These are phyloP conservation scores for Rhagonycha lutea DNA, from an alignment of 2,888 invertebrate genomes.

Conservation along the genomic window DNA sequence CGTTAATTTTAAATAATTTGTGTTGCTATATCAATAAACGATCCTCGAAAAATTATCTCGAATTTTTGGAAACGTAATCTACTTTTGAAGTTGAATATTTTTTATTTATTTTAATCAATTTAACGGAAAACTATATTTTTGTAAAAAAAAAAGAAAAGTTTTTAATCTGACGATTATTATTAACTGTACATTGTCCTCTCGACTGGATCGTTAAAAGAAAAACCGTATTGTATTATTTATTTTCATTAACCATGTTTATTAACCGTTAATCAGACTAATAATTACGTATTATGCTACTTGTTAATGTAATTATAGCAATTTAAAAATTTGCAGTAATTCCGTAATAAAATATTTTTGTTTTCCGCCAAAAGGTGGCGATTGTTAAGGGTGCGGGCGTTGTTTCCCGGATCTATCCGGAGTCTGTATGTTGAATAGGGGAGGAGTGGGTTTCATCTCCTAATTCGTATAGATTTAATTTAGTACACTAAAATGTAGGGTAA, in stretches of 20 bases:
- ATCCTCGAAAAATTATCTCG: background rate
- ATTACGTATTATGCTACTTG: background rate
- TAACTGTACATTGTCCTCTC: constrained; percentile 2
- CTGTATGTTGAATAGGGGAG: constrained; percentile 4
- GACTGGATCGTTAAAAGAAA: background rate
- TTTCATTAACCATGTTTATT: background rate
- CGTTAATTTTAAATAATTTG: too few relatives aligned
- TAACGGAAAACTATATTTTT: background rate
- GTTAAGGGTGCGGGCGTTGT: constrained; percentile 24
- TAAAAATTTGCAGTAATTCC: background rate
- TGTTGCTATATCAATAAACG: too few relatives aligned
- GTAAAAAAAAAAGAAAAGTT: background rate
- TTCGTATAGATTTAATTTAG: background rate
- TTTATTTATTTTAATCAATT: background rate
- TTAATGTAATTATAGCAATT: background rate
- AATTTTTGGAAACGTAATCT: too few relatives aligned
- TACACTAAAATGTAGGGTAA: background rate
- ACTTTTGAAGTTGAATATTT: too few relatives aligned
- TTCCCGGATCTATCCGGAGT: constrained; percentile 17
- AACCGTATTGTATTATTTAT: background rate
- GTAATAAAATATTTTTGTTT: background rate
- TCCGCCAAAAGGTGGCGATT: constrained; percentile 22
- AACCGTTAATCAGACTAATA: background rate
- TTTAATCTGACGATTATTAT: background rate
- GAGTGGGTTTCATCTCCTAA: background rate